Evolutionary conservation across 1,140 invertebrate species (phyloP).

Genomic region (Lerema accius): DNA sequence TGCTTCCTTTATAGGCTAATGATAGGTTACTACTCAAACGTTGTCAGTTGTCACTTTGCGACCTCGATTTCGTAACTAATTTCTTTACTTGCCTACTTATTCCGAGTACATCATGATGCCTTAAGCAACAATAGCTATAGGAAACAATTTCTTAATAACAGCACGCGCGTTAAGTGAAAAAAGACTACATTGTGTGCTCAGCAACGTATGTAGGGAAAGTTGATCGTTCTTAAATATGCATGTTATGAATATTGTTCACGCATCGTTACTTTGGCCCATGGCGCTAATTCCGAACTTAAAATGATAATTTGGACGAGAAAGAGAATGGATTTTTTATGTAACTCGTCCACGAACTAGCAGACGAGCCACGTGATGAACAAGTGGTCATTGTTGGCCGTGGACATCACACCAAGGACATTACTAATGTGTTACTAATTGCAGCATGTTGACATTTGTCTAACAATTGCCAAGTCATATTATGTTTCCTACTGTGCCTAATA

Average conservation of each 20-base stretch:
- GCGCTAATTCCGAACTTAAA: conserved; percentile 12
- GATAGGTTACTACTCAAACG: conserved; percentile 12
- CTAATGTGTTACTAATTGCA: too few relatives aligned
- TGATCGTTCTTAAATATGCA: conserved; percentile 48
- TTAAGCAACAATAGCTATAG: conserved; percentile 48
- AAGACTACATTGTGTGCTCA: conserved; percentile 43
- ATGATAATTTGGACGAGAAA: conserved; percentile 5
- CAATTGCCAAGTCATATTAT: too few relatives aligned
- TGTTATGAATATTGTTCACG: conserved; percentile 32
- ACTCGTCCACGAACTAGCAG: too few relatives aligned
- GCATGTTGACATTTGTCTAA: too few relatives aligned
- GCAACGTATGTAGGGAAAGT: conserved; percentile 50
- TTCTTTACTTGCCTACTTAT: conserved; percentile 18
- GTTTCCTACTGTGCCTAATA: too few relatives aligned
- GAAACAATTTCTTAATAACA: conserved; percentile 50
- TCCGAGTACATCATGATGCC: conserved; percentile 23
- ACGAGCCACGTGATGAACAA: too few relatives aligned
- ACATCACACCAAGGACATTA: too few relatives aligned
- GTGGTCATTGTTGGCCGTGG: too few relatives aligned
- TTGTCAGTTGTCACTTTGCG: conserved; percentile 6
- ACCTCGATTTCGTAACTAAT: conserved; percentile 28
- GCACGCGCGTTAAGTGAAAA: conserved; percentile 44
- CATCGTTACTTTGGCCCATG: conserved; percentile 18
- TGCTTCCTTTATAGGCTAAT: conserved; percentile 25
- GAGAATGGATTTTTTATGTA: background rate